Evolutionary conservation across 2,113 vertebrate genomes (phyloP).

Genomic region (Pan paniscus): DNA sequence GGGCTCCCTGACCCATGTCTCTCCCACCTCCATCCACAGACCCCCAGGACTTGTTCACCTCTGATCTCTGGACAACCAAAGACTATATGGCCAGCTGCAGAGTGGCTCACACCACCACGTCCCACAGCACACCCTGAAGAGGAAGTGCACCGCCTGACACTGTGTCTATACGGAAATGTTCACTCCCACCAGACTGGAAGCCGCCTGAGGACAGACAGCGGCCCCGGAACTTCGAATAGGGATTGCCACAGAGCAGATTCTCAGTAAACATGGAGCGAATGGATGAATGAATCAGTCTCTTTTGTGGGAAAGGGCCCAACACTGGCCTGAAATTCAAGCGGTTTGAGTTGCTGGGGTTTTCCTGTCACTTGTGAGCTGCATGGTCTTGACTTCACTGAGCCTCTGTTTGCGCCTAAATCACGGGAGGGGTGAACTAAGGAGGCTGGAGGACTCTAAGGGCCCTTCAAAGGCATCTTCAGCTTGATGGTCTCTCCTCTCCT

Average conservation of each 20-base stretch:
- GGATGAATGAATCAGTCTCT: neutral
- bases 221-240: neutral
- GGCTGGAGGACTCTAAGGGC: neutral
- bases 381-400: neutral
- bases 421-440: neutral
- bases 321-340: neutral
- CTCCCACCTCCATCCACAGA: neutral
- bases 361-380: neutral
- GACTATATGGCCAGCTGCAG: neutral
- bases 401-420: neutral
- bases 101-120: neutral
- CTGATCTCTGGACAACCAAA: neutral
- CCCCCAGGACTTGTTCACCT: neutral
- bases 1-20: neutral
- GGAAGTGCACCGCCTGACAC: no score
- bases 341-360: neutral
- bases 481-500: neutral
- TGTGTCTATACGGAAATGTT: accelerated
- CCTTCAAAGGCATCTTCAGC: neutral
- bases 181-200: neutral
- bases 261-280: neutral
- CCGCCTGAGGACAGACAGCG: neutral
- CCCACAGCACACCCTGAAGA: neutral
- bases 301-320: neutral
- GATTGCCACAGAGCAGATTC: neutral